A percentile compares a stretch with the other conserved stretches of the same genome.
Evolutionary conservation across 1,140 invertebrate species (phyloP).

Genomic region (Euschistus heros): DNA sequence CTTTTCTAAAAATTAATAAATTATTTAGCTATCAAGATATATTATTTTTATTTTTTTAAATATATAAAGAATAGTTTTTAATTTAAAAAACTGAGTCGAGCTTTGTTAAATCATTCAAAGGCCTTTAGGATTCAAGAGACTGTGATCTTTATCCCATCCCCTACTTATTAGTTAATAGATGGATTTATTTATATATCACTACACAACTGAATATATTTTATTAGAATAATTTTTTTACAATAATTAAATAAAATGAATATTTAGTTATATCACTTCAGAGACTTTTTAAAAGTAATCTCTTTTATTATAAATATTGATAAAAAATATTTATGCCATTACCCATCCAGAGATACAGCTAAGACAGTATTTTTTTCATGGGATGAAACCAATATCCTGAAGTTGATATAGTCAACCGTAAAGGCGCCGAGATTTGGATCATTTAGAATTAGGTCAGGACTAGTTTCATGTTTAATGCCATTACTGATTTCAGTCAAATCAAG

Average conservation of each 20-base stretch:
- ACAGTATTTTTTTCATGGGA: conserved; percentile 63
- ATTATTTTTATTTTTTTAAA: neutral
- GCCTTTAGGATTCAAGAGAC: too few species aligned
- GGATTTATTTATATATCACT: too few species aligned
- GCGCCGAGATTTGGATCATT: conserved; percentile 49
- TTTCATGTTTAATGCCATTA: conserved; percentile 50
- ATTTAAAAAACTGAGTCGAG: too few species aligned
- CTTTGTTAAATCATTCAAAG: too few species aligned
- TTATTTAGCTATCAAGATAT: neutral
- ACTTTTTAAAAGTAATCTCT: too few species aligned
- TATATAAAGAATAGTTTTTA: neutral
- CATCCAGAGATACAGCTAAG: conserved; percentile 67
- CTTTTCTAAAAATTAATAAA: conserved; percentile 42
- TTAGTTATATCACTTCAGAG: neutral
- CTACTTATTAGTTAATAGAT: too few species aligned
- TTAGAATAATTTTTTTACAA: neutral
- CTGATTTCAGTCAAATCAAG: conserved; percentile 64
- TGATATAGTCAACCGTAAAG: conserved; percentile 68
- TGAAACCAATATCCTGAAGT: conserved; percentile 68
- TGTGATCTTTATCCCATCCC: too few species aligned
- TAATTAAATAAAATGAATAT: neutral
- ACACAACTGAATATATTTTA: neutral
- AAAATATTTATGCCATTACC: conserved; percentile 40
- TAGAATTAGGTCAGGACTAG: conserved; percentile 45
- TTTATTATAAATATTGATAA: neutral